Conservation (phyloP, 2,888 invertebrate species). For the Campaea margaritaria region DNA sequence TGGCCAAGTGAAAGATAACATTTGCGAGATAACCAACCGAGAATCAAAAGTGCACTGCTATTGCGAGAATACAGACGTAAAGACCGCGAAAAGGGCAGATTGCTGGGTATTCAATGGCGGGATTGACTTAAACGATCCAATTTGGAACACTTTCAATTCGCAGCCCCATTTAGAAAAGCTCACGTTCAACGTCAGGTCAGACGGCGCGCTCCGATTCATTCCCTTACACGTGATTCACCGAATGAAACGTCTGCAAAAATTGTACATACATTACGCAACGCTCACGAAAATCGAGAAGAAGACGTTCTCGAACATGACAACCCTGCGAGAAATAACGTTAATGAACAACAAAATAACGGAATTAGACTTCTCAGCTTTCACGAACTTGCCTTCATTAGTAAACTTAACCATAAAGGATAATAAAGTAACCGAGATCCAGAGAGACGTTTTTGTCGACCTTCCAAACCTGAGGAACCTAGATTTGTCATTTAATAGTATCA, state of each 20-base stretch:
- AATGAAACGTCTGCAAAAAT: conserved; percentile 87
- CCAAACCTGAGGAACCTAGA: conserved; percentile 90
- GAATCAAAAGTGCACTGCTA: conserved; percentile 88
- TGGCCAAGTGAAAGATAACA: conserved; percentile 78
- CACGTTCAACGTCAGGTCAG: conserved; percentile 88
- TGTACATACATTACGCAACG: conserved; percentile 90
- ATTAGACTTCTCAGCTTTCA: conserved; percentile 89
- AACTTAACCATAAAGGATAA: conserved; percentile 91
- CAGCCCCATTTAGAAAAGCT: conserved; percentile 89
- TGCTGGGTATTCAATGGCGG: conserved; percentile 91
- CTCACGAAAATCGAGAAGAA: conserved; percentile 89
- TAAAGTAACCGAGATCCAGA: conserved; percentile 90
- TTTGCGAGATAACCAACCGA: conserved; percentile 84
- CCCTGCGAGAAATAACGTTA: conserved; percentile 88
- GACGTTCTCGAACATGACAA: conserved; percentile 91
- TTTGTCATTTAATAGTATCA: conserved; percentile 94
- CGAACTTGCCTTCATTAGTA: conserved; percentile 89
- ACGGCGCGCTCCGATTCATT: conserved; percentile 88
- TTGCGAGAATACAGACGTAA: conserved; percentile 85
- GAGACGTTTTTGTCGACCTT: conserved; percentile 90
- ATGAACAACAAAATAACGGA: conserved; percentile 89
- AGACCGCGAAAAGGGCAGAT: conserved; percentile 88
- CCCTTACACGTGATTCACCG: conserved; percentile 88
- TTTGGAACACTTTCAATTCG: conserved; percentile 90
- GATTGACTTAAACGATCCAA: conserved; percentile 87